Evolutionary conservation across 2,888 invertebrate species (phyloP).

Genomic region (Calameuta pallipes): DNA sequence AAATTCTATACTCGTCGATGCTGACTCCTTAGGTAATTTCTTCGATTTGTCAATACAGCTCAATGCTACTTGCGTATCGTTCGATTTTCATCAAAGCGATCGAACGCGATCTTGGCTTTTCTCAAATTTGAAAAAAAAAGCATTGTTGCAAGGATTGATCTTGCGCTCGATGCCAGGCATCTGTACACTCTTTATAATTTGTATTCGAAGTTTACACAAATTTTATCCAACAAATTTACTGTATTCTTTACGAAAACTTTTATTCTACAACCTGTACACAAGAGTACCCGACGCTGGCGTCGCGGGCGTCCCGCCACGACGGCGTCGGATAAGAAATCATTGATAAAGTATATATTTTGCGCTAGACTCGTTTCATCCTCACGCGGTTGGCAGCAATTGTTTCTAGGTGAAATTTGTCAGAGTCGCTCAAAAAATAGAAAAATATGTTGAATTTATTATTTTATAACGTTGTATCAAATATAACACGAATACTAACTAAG

Average conservation of each 20-base stretch:
- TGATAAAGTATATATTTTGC: conserved; percentile 35
- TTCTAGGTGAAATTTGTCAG: conserved; percentile 1
- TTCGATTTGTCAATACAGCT: too few species aligned
- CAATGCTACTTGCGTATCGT: background rate
- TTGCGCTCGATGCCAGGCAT: conserved; percentile 29
- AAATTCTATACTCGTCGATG: conserved; percentile 4
- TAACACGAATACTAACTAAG: background rate
- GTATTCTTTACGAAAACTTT: conserved; percentile 42
- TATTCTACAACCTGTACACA: conserved; percentile 27
- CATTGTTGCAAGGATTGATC: background rate
- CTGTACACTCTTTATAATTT: conserved; percentile 45
- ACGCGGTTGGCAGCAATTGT: conserved; percentile 2
- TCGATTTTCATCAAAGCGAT: background rate
- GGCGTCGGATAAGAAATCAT: conserved; percentile 10
- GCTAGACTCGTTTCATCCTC: conserved; percentile 27
- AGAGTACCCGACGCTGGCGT: conserved; percentile 21
- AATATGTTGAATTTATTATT: background rate
- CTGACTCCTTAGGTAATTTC: background rate
- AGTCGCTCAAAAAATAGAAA: background rate
- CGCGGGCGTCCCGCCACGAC: conserved; percentile 8
- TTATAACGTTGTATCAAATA: background rate
- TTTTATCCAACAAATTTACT: conserved; percentile 47
- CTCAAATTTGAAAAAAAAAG: background rate
- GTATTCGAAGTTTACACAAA: conserved; percentile 47
- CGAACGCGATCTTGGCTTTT: background rate